Evolutionary conservation across 2,888 invertebrate genomes (phyloP), one percentile per base, ranked within the genome.

Genomic region (Thereva nobilitata): DNA sequence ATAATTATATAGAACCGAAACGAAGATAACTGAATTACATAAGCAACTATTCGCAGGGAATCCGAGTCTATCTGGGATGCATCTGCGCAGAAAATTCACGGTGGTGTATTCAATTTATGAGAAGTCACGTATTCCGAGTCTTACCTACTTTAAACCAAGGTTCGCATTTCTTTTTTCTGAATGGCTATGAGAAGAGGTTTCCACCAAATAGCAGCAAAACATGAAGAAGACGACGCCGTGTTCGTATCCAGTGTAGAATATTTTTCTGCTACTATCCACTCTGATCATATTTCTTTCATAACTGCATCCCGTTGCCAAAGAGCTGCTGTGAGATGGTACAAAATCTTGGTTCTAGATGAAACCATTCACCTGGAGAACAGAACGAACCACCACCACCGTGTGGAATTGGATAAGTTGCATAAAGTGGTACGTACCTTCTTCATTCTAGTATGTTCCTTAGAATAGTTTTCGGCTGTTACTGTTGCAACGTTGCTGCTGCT

Each of bases 121-220:
- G 61, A 66, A 66, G 68, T 68, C 66, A 66, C 66, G 68, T 66
- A 66, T 66, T 68, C 56, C 41, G 50, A 66, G 68, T 65, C 49
- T 65, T 65, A 54, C 64, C 64, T 49, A 65, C 49, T 65, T 65
- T 45, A 8, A n/a, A 42, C 42, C 61, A 45, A 61, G 61, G 50
- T 41, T 61, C 61, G 23, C 50, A 40, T 50, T 41, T 50, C 61
- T 49, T 50, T 61, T 50, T 42, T 50, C 55, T 47, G 23, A 40
- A 50, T 50, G 50, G 49, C 49, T 23, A 23, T 23, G 23, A 23
- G 23, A 23, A 23, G 23, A 23, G 2, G 23, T 23, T 23, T 23
- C 23, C 23, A 23, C 23, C 23, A 23, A 23, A 23, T 23, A 23
- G 23, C 23, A 23, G 23, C 23, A 23, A 23, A 23, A 23, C 23